These are phyloP conservation scores for Pammene fasciana DNA, from an alignment of 2,888 invertebrate species.

Conservation along the genomic window DNA sequence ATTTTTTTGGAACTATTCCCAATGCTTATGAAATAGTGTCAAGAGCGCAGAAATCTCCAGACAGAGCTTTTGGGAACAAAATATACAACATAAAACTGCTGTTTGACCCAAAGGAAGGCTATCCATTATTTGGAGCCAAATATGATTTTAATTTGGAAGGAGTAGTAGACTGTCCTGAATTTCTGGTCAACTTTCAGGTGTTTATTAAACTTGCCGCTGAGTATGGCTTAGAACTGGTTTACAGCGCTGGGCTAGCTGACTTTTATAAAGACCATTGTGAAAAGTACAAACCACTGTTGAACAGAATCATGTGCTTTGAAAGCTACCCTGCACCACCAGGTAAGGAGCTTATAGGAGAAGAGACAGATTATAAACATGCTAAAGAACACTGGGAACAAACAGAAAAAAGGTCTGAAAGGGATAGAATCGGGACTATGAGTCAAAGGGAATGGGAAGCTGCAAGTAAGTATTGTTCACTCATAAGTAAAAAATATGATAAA, in stretches of 20 bases:
- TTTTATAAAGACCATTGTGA: slow-evolving; percentile 87
- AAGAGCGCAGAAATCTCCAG: slow-evolving; percentile 83
- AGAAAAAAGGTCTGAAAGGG: slow-evolving; percentile 64
- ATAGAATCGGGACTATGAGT: slow-evolving; percentile 91
- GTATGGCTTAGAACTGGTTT: slow-evolving; percentile 87
- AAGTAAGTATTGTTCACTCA: slow-evolving; percentile 84
- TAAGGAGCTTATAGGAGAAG: slow-evolving; percentile 82
- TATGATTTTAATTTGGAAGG: slow-evolving; percentile 98
- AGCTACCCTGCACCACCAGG: slow-evolving; percentile 88
- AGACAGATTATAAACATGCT: slow-evolving; percentile 89
- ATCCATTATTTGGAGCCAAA: slow-evolving; percentile 96
- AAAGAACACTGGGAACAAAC: slow-evolving; percentile 80
- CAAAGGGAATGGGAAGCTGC: slow-evolving; percentile 96
- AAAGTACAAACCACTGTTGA: slow-evolving; percentile 82
- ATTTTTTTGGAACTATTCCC: slow-evolving; percentile 98
- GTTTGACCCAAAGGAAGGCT: slow-evolving; percentile 84
- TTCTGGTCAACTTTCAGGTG: slow-evolving; percentile 96
- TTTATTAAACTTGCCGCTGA: slow-evolving; percentile 89
- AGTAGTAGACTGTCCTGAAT: slow-evolving; percentile 99
- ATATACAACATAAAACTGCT: slow-evolving; percentile 89
- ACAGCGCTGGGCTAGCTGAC: slow-evolving; percentile 89
- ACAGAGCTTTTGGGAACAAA: slow-evolving; percentile 89
- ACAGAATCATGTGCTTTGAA: slow-evolving; percentile 92
- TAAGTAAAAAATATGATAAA: too few relatives aligned
- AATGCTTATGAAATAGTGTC: slow-evolving; percentile 96